A percentile compares a stretch with the other conserved stretches of the same genome.
Evolutionary conservation across 2,797 vertebrate genomes (phyloP).

Genomic region (Dendrocincla tyrannina): DNA sequence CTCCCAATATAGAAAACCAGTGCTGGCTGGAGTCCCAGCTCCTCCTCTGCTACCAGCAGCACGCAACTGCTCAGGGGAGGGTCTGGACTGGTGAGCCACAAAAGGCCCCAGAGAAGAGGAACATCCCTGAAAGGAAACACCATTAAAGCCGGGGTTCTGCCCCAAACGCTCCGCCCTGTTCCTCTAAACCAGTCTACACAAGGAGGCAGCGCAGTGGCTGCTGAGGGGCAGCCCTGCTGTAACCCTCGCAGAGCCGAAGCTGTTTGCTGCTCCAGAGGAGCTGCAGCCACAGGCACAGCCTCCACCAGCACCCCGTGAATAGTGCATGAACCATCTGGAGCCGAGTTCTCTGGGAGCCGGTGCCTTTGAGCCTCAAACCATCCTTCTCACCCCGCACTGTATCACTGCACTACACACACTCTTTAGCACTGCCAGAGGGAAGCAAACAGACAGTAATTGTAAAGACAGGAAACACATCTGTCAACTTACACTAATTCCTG

Average conservation of each 20-base stretch:
- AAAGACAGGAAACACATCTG: slow-evolving; percentile 66
- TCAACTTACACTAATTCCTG: slow-evolving; percentile 61
- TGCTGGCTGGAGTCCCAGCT: neutral
- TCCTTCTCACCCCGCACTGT: slow-evolving; percentile 56
- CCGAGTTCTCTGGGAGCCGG: slow-evolving; percentile 23
- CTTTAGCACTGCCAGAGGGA: slow-evolving; percentile 63
- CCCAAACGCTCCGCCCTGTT: neutral
- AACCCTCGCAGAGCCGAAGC: rapidly evolving
- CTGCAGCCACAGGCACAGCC: slow-evolving; percentile 46
- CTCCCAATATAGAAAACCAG: neutral
- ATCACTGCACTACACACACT: slow-evolving; percentile 28
- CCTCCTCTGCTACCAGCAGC: neutral
- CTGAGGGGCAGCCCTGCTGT: rapidly evolving
- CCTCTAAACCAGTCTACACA: neutral
- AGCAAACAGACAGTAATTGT: slow-evolving; percentile 63
- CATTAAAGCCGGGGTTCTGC: neutral
- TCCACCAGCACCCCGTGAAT: neutral
- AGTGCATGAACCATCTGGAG: slow-evolving; percentile 33
- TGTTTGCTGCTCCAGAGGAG: neutral
- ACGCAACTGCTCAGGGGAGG: neutral
- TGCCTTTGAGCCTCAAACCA: slow-evolving; percentile 46
- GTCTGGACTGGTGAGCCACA: neutral
- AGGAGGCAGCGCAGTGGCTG: rapidly evolving
- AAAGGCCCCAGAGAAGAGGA: neutral
- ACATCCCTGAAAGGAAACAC: neutral